Percentiles rank a stretch among this genome's conserved stretches.
Evolutionary conservation across 1,140 invertebrate genomes (phyloP).

Genomic region (Argopecten irradians): DNA sequence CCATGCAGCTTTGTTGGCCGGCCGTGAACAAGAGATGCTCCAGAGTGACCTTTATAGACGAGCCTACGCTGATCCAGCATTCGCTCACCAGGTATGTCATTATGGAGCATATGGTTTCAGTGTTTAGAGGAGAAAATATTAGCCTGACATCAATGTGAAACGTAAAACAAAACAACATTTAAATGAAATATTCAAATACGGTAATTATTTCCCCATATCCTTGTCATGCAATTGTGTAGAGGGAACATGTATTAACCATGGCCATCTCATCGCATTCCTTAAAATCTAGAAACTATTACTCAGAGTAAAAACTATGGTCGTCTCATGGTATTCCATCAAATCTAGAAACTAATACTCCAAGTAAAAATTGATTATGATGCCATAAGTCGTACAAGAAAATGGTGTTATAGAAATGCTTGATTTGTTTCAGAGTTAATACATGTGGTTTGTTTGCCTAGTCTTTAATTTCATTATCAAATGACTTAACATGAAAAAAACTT

Average conservation of each 20-base stretch:
- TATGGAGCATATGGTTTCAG: neutral
- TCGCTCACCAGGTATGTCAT: constrained; percentile 86
- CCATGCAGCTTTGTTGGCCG: constrained; percentile 56
- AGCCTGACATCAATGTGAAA: neutral
- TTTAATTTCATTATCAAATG: neutral
- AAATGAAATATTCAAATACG: neutral
- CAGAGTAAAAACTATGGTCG: too few relatives aligned
- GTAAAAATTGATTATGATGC: too few relatives aligned
- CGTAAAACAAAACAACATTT: neutral
- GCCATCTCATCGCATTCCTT: too few relatives aligned
- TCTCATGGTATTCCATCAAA: too few relatives aligned
- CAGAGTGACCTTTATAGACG: constrained; percentile 84
- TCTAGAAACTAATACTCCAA: too few relatives aligned
- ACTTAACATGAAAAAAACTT: neutral
- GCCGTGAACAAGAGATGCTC: constrained; percentile 76
- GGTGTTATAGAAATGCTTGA: too few relatives aligned
- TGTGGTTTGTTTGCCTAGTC: neutral
- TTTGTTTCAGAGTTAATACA: neutral
- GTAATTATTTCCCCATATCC: too few relatives aligned
- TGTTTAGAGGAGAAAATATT: neutral
- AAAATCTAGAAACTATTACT: too few relatives aligned
- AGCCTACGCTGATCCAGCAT: constrained; percentile 87
- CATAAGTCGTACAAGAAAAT: too few relatives aligned
- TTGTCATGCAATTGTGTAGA: too few relatives aligned
- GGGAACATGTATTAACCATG: too few relatives aligned